Base-by-base conservation (phyloP, 2,113 vertebrate species). In the Geococcyx californianus region DNA sequence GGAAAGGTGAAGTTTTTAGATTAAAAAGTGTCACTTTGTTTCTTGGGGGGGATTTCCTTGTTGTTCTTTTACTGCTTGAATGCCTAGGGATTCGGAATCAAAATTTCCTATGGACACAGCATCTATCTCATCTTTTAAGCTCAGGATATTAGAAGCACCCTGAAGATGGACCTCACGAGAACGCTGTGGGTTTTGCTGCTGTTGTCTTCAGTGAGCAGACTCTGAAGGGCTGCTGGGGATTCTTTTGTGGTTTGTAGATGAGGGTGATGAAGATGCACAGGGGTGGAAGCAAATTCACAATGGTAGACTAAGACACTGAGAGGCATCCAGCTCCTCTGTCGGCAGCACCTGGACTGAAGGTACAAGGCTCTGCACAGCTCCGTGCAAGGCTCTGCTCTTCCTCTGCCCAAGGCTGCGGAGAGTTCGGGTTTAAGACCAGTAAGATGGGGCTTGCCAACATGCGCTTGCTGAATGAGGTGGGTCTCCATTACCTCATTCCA, bases 401-500 rank as follows among this genome's bases (percentile, higher is more conserved):
- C 66, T n/a, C 62, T 36, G 64, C 0, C 1, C 51, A 44, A 55
- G 49, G 55, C 89, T 80, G 68, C 6, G 0, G 47, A 81, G 51
- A 90, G 72, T 25, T 83, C 59, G 80, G 38, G 40, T 92, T 86
- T 90, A 77, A 63, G 63, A 52, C 81, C 63, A 93, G 72, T n/a
- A 75, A 60, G 72, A 77, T 11, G 34, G n/a, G 68, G 63, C 79
- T 86, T 85, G 87, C 94, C 85, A 92, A 74, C 68, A 92, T 94
- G 75, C 88, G 92, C 80, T 94, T 70, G 78, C 45, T 93, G 91
- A 89, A 91, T 70, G 94, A 96, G 78, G 87, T 83, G 79, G 87
- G 84, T 90, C 95, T 95, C 94, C 90, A 94, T 94, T 92, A 94
- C 93, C 85, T 96, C 94, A 96, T 84, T 91, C 90, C 38, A 24